A percentile compares a stretch with the other conserved stretches of the same genome.
These are phyloP conservation scores for Phrynocephalus vlangalii DNA, from an alignment of 2,797 vertebrate genomes.

Conservation along the genomic window DNA sequence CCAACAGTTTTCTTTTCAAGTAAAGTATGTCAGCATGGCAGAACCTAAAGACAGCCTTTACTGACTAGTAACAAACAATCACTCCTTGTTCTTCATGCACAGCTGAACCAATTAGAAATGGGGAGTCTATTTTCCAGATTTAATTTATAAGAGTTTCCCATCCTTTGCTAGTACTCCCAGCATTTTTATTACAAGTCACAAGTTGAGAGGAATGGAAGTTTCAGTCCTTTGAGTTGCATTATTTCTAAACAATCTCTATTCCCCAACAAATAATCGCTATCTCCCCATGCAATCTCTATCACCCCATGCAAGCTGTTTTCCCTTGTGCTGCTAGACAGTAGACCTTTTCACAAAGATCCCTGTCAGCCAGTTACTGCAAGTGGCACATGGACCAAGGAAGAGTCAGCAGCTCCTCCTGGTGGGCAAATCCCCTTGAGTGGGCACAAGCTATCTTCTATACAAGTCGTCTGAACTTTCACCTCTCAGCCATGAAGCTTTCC, in stretches of 20 bases:
- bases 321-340: too few relatives aligned
- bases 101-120: conserved; percentile 58
- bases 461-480: background rate
- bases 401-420: too few relatives aligned
- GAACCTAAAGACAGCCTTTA: conserved; percentile 51
- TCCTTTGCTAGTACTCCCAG: too few relatives aligned
- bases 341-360: background rate
- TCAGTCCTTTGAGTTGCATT: too few relatives aligned
- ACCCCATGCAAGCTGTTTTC: too few relatives aligned
- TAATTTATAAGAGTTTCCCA: conserved; percentile 40
- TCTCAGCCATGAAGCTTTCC: background rate
- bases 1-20: conserved; percentile 42
- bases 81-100: conserved; percentile 35
- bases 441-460: background rate
- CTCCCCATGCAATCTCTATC: too few relatives aligned
- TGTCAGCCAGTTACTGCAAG: background rate
- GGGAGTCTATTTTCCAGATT: conserved; percentile 59
- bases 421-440: too few relatives aligned
- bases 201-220: conserved; percentile 18
- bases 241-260: background rate
- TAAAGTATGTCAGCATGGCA: conserved; percentile 63
- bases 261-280: too few relatives aligned
- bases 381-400: too few relatives aligned
- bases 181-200: background rate
- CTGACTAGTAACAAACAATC: conserved; percentile 28